These are phyloP conservation scores for Tinea trinotella DNA, from an alignment of 2,888 invertebrate genomes.

Conservation along the genomic window DNA sequence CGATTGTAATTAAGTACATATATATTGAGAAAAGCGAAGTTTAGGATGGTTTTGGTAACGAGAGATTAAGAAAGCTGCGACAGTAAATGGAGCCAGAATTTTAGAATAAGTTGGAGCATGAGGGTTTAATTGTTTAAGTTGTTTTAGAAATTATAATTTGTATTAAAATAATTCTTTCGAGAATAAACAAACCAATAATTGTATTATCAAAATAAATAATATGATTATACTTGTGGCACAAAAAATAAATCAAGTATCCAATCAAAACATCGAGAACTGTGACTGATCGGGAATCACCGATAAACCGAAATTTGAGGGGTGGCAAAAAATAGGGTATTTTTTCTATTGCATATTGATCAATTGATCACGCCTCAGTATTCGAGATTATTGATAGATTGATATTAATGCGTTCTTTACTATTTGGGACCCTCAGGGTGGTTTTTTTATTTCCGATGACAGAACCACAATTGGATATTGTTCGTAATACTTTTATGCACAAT, in stretches of 20 bases:
- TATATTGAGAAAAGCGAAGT: conserved; percentile 30
- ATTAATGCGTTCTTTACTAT: conserved; percentile 43
- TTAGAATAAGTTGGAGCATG: conserved; percentile 4
- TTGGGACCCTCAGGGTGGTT: conserved; percentile 44
- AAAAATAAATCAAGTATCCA: conserved; percentile 38
- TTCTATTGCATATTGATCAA: conserved; percentile 58
- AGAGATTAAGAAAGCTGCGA: conserved; percentile 19
- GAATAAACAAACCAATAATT: conserved; percentile 31
- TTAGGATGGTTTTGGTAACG: conserved; percentile 25
- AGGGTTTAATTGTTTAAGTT: conserved; percentile 13
- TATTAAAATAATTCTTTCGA: not conserved
- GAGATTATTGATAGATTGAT: conserved; percentile 68
- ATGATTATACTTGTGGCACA: not conserved
- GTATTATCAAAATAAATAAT: conserved; percentile 28
- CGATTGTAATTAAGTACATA: conserved; percentile 63
- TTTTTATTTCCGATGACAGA: conserved; percentile 52
- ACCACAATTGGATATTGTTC: conserved; percentile 62
- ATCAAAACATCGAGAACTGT: conserved; percentile 44
- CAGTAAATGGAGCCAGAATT: conserved; percentile 18
- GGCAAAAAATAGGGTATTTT: conserved; percentile 44
- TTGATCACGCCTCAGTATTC: conserved; percentile 64
- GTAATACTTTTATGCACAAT: conserved; percentile 50
- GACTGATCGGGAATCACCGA: conserved; percentile 41
- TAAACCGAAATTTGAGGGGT: conserved; percentile 50
- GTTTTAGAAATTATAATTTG: conserved; percentile 1